Base-by-base conservation (phyloP, 2,888 invertebrate species). In the Meiosimyza decipiens region DNA sequence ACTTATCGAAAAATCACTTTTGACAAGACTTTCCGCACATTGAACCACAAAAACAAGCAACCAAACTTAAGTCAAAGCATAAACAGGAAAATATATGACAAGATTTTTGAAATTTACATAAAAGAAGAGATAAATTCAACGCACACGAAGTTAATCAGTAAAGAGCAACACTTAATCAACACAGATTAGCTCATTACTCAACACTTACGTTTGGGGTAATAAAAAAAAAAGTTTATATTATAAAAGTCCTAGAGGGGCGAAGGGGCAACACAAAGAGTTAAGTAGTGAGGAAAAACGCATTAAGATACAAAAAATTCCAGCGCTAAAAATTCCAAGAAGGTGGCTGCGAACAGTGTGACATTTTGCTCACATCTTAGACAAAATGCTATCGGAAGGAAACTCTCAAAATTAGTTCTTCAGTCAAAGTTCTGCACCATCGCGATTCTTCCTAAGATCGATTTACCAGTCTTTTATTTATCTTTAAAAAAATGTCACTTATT, bases 151-250 rank as follows among this genome's bases (percentile, higher is more conserved):
- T 52, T 77, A 77, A 77, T 75, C 76, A 75, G 73, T 75, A 77
- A 76, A 78, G 76, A 80, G 75, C 74, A 77, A 80, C 82, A 83
- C 82, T 84, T 84, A 84, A 83, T 83, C 83, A 84, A 82, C 78
- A 74, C 78, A 83, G 84, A 84, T 83, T 84, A 84, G 83, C 83
- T 83, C 84, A 83, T 83, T 84, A 82, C 83, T 83, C 84, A 84
- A 82, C 84, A 82, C 83, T 82, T 79, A 78, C 55, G 40, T 6
- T 40, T 40, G 71, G 50, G 51, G 69, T 28, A 33, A 22, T 28
- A 11, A 6, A 40, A 9, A 40, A 22, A 50, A 11, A 3, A 40
- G 22, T 22, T 22, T 40, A 40, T 40, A 40, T 9, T 9, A 1
- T 9, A 40, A 40, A 40, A 1, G 9, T 40, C 40, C 9, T 54